Evolutionary conservation across 1,140 invertebrate genomes (phyloP), one percentile per base, ranked within the genome.

Genomic region (Dendrolimus kikuchii): DNA sequence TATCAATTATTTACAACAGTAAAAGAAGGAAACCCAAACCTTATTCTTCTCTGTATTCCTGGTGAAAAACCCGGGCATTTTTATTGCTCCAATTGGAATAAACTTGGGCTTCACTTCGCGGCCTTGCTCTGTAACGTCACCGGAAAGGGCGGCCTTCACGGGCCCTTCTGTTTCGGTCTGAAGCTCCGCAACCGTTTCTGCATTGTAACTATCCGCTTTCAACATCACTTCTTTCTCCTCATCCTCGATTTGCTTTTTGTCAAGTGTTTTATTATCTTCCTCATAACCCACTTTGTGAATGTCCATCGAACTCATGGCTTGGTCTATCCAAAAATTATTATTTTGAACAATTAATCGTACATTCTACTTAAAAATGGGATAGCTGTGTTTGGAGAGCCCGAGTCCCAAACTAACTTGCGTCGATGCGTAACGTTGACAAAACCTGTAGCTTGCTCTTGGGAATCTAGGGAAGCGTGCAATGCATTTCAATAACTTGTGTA

Each of bases 51-150:
- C 93, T 68, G 92, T 92, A 61, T 91, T 93, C 59, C 92, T 91
- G 53, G 92, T 94, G 68, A 95, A 94, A 77, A 92, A 93, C 38
- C 93, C 93, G 5, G 93, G 93, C 90, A 95, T 92, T 87, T 94
- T 94, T 47, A 95, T 93, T 7, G 93, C 93, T 40, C 93, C 93
- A 60, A 94, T 95, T 4, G 93, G 93, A 67, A 94, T 94, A 74
- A 93, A 94, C 71, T 92, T 94, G 6, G 92, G 92, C 66, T 94
- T 93, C 2, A 92, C 91, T 75, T 92, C 91, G 55, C 91, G 88
- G 38, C 91, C 91, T 66, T 92, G 90, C 65, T 92, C 91, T 8
- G 90, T 90, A 5, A 92, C 86, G 40, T 88, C 85, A 5, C 88
- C 88, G 5, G 79, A 88, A 47, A 88, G 70, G 5, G 81, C 81